Conservation (phyloP, 1,140 invertebrate genomes). For the Conus ventricosus region DNA sequence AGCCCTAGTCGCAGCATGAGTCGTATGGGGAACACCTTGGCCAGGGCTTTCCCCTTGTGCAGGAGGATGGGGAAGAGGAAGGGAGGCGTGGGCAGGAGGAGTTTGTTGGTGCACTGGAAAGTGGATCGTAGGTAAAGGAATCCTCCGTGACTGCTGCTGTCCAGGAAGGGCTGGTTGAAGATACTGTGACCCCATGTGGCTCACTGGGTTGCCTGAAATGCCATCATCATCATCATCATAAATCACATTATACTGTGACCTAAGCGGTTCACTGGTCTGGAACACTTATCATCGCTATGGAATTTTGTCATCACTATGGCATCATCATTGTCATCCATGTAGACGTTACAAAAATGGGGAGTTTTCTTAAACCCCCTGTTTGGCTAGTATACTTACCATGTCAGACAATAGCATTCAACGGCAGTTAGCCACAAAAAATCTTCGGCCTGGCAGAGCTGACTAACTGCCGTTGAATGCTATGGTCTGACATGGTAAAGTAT, state of each 20-base stretch:
- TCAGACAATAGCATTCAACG: too few relatives aligned
- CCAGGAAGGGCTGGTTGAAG: conserved; percentile 79
- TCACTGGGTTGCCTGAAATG: conserved; percentile 81
- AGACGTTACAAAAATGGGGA: background rate
- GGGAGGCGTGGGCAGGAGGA: conserved; percentile 84
- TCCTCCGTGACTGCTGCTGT: conserved; percentile 88
- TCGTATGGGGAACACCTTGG: conserved; percentile 87
- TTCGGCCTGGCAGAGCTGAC: too few relatives aligned
- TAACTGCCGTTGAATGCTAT: too few relatives aligned
- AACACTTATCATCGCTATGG: background rate
- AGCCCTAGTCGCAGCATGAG: conserved; percentile 86
- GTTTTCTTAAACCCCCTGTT: too few relatives aligned
- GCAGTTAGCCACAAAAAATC: too few relatives aligned
- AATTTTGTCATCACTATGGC: background rate
- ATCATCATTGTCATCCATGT: background rate
- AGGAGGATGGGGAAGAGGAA: conserved; percentile 88
- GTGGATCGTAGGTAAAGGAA: conserved; percentile 89
- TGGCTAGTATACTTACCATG: too few relatives aligned
- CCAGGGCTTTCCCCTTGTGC: conserved; percentile 90
- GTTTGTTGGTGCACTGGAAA: conserved; percentile 88
- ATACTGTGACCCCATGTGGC: conserved; percentile 83
- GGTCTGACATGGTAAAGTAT: too few relatives aligned
- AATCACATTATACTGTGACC: background rate
- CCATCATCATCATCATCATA: background rate
- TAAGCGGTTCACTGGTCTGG: too few relatives aligned